Evolutionary conservation across 2,888 invertebrate species (phyloP).

Genomic region (Sinotaia quadrata): DNA sequence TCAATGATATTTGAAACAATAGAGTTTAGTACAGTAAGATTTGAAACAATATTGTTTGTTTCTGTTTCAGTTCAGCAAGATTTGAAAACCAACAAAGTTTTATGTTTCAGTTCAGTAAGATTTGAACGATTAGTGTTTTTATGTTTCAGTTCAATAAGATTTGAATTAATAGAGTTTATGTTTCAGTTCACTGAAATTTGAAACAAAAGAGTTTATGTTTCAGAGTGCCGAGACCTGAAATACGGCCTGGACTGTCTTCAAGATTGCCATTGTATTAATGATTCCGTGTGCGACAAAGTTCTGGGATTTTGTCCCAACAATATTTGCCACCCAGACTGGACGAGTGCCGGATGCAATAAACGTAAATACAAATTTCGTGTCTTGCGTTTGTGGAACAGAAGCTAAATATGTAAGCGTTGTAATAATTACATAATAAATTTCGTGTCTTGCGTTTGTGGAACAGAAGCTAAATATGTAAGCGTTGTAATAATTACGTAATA

Average conservation of each 20-base stretch:
- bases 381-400: no score
- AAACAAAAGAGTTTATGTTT: slow-evolving; percentile 18
- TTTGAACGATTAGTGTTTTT: not conserved
- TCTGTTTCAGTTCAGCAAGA: no score
- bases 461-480: no score
- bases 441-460: no score
- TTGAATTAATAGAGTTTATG: not conserved
- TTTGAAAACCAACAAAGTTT: no score
- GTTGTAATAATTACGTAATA: no score
- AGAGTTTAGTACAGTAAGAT: no score
- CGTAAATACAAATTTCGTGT: no score
- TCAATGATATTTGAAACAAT: no score
- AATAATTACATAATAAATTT: no score
- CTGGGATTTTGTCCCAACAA: slow-evolving; percentile 62
- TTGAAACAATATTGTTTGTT: no score
- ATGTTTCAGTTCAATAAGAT: not conserved
- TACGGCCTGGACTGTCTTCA: slow-evolving; percentile 62
- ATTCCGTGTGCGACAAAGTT: slow-evolving; percentile 55
- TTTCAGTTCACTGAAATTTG: not conserved
- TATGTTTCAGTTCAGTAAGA: not conserved
- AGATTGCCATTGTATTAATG: slow-evolving; percentile 63
- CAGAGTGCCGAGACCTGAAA: slow-evolving; percentile 55
- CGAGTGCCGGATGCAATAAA: slow-evolving; percentile 64
- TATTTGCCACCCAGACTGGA: slow-evolving; percentile 60
- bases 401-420: no score